A percentile compares a stretch with the other conserved stretches of the same genome.
phyloP scores from a whole-genome alignment of 2,797 vertebrate genomes.

The Prunella strophiata region DNA sequence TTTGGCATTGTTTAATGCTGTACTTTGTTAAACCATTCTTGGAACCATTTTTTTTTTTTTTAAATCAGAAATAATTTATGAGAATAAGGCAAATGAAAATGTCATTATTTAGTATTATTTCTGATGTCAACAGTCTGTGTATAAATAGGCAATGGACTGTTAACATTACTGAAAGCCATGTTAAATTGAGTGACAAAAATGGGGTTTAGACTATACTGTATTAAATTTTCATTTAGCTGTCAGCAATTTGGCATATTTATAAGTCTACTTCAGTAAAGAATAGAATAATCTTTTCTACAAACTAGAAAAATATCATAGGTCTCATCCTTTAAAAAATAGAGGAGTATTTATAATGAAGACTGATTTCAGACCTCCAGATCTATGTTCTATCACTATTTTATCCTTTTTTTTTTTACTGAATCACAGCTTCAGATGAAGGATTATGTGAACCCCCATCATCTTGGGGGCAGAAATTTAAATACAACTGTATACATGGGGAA shows the following conservation, averaged over 20 bases:
- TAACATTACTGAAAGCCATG: neutral
- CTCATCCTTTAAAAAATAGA: conserved; percentile 1
- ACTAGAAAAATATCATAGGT: conserved; percentile 11
- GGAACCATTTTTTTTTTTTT: neutral
- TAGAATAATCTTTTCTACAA: conserved; percentile 17
- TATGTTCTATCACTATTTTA: neutral
- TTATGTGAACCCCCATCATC: neutral
- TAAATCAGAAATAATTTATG: neutral
- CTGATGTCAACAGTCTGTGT: conserved; percentile 10
- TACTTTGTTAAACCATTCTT: neutral
- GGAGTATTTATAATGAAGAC: conserved; percentile 24
- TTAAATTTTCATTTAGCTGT: conserved; percentile 48
- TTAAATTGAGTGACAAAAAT: conserved; percentile 46
- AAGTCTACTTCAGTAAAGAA: conserved; percentile 27
- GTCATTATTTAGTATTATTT: conserved; percentile 24
- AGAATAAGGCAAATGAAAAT: conserved; percentile 3
- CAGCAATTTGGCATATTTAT: conserved; percentile 45
- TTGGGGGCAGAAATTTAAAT: conserved; percentile 5
- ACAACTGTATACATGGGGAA: neutral
- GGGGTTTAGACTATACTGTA: conserved; percentile 2
- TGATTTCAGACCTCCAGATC: neutral
- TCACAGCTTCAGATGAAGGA: neutral
- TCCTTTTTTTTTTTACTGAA: neutral
- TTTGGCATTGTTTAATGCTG: neutral
- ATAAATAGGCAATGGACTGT: conserved; percentile 37